Base-by-base conservation (phyloP, 2,797 vertebrate genomes). In the Rhinoraja longicauda region DNA sequence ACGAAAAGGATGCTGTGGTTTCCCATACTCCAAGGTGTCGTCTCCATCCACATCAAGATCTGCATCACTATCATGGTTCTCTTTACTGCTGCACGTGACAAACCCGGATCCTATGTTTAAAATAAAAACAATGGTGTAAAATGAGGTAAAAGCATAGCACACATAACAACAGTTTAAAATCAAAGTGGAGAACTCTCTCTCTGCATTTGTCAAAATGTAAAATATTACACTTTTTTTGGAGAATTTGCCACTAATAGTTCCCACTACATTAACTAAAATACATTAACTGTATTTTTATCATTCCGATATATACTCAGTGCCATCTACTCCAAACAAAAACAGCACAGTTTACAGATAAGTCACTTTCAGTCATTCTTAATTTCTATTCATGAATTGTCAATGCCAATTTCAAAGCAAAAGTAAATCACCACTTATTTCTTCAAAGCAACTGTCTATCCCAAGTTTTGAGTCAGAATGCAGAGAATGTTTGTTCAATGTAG, bases 1-100 rank as follows among this genome's bases (percentile, higher is more conserved):
- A 92, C 17, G 53, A 95, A 96, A 96, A 98, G 96, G 99, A 99
- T 99, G 99, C 97, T 99, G 99, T 94, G 99, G 97, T 95, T 99
- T 99, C 94, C 99, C 99, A 0, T 99, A 99, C 95, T 99, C 99
- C 95, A 99, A 95, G 79, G 99, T 99, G 96, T 99, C 99, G 0
- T 99, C 99, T 59, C 99, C 99, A 93, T 99, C 99, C 94, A 99
- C 99, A 78, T 99, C 99, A 67, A 99, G 96, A 96, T 99, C 99
- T 0, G 97, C 99, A 0, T 99, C 99, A 0, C 99, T 99, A 96
- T 99, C 99, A 0, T 98, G 97, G 79, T 97, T 98, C 95, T 99
- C 99, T 95, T 99, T 99, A 93, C 98, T 97, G 0, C 97, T 99
- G 96, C 99, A 99, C 95, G 99, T 99, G 93, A 98, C 97, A 93